These are phyloP conservation scores for Platycercus adscitus DNA, from an alignment of 2,113 vertebrate species.

Conservation along the genomic window DNA sequence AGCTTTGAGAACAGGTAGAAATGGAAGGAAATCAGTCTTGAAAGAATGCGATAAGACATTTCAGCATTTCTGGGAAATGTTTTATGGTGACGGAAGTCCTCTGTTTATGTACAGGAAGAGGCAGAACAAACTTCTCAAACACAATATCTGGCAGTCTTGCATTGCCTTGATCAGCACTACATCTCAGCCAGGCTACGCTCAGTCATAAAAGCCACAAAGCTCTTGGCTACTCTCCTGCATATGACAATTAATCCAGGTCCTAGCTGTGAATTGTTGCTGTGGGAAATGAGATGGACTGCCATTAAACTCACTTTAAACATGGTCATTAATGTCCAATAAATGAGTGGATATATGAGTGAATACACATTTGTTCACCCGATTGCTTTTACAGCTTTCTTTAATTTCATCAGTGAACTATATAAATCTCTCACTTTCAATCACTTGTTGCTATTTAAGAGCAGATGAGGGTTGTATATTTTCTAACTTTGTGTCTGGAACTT, in stretches of 20 bases:
- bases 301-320: background rate
- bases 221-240: constrained; percentile 3
- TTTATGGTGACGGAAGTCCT: background rate
- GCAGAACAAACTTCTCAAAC: constrained; percentile 42
- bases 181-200: constrained; percentile 1
- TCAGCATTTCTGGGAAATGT: constrained; percentile 25
- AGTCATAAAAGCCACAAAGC: background rate
- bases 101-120: constrained; percentile 42
- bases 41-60: constrained; percentile 43
- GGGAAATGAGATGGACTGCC: constrained; percentile 2
- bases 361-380: background rate
- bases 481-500: background rate
- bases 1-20: constrained; percentile 34
- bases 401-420: background rate
- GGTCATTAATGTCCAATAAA: background rate
- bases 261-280: background rate
- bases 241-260: constrained; percentile 8
- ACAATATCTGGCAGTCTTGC: constrained; percentile 50
- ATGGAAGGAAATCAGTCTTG: constrained; percentile 36
- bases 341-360: background rate
- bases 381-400: background rate
- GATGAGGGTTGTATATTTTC: background rate
- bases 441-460: background rate
- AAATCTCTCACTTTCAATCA: background rate
- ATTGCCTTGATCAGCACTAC: background rate